Percentiles rank a stretch among this genome's conserved stretches.
phyloP scores from a whole-genome alignment of 2,888 invertebrate species.

The Podabrus alpinus region DNA sequence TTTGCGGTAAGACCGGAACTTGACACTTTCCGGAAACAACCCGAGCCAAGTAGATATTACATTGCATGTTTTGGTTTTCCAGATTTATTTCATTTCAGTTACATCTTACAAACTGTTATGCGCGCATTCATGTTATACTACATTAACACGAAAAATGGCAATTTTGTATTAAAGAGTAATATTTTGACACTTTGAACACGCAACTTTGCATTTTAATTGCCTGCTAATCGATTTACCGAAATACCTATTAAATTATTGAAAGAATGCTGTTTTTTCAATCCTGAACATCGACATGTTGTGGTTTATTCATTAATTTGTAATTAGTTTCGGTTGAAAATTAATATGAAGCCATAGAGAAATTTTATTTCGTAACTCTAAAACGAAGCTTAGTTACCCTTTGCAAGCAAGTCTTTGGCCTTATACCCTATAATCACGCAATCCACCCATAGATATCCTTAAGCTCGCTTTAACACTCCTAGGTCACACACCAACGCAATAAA shows the following conservation, averaged over 20 bases:
- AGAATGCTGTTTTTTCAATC: neutral
- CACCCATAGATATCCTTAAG: constrained; percentile 44
- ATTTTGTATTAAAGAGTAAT: constrained; percentile 1
- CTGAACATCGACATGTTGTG: neutral
- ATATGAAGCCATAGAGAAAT: neutral
- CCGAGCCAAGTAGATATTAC: constrained; percentile 33
- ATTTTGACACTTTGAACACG: neutral
- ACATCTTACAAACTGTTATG: neutral
- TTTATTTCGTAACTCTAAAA: constrained; percentile 6
- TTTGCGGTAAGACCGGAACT: constrained; percentile 39
- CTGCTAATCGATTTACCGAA: neutral
- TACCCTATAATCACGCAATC: constrained; percentile 43
- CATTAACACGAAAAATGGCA: neutral
- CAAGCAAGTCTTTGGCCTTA: constrained; percentile 35
- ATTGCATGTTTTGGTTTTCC: constrained; percentile 31
- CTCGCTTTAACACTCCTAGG: constrained; percentile 42
- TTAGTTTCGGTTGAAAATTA: neutral
- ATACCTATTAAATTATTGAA: neutral
- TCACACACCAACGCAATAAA: constrained; percentile 42
- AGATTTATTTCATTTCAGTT: constrained; percentile 15
- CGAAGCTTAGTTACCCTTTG: constrained; percentile 27
- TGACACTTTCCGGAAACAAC: constrained; percentile 38
- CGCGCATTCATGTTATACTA: neutral
- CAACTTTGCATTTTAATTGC: neutral
- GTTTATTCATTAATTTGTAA: neutral